A percentile compares a stretch with the other conserved stretches of the same genome.
These are phyloP conservation scores for Arctocebus calabarensis DNA, from an alignment of 2,797 vertebrate species.

Conservation along the genomic window DNA sequence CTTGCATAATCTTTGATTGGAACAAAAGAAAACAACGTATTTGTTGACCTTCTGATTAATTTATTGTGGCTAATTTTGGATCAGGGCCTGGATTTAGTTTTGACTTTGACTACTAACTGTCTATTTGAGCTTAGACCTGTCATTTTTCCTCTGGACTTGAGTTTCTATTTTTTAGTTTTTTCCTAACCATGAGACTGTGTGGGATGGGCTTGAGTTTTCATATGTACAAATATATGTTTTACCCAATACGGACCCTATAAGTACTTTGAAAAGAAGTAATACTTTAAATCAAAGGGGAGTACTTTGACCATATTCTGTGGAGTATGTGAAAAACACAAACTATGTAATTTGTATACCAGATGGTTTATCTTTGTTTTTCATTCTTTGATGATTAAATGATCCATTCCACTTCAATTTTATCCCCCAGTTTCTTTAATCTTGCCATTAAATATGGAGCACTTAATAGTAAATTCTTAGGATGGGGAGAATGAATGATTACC, in stretches of 20 bases:
- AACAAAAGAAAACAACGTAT: conserved; percentile 41
- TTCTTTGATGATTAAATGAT: not conserved
- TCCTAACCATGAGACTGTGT: not conserved
- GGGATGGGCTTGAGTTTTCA: conserved; percentile 37
- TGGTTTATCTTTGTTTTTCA: conserved; percentile 54
- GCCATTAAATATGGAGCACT: not conserved
- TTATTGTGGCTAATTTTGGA: conserved; percentile 52
- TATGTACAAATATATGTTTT: conserved; percentile 56
- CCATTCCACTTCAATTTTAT: conserved; percentile 32
- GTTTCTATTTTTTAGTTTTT: not conserved
- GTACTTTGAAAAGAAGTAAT: conserved; percentile 50
- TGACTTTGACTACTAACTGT: not conserved
- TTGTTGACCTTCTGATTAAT: conserved; percentile 55
- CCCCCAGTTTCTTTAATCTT: conserved; percentile 27
- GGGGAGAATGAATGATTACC: not conserved
- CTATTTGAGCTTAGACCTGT: conserved; percentile 26
- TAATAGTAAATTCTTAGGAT: conserved; percentile 24
- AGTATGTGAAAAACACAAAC: not conserved
- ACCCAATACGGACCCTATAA: not conserved
- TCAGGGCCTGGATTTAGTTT: conserved; percentile 42
- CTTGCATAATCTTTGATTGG: conserved; percentile 25
- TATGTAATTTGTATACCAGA: conserved; percentile 10
- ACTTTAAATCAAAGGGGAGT: conserved; percentile 21
- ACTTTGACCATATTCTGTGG: conserved; percentile 54
- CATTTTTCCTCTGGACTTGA: conserved; percentile 29